Evolutionary conservation across 2,797 vertebrate genomes (phyloP), one percentile per base, ranked within the genome.

Genomic region (Sebastes aleutianus): DNA sequence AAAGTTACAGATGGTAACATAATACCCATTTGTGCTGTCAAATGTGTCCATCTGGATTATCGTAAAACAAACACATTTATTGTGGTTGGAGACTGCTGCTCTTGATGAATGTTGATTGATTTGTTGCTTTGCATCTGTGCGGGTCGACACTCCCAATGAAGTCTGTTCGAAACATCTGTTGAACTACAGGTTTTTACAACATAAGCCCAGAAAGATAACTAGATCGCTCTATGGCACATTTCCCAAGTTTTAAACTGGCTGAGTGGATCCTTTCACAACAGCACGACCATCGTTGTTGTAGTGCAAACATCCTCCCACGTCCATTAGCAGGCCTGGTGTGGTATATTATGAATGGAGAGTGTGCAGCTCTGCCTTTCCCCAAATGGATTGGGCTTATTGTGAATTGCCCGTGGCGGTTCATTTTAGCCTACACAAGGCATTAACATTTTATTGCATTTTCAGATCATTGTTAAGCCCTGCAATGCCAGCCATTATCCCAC

Each of bases 401-500:
- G 70, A 86, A 76, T 82, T 32, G 72, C 77, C 85, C 29, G 3
- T 32, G 22, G 65, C 82, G 72, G 79, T 87, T 89, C 59, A 77
- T 76, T 87, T 82, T 43, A 80, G 73, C 83, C 76, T 70, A 80
- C 82, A 81, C 50, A 76, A 43, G 62, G 47, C 72, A 85, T 85
- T 88, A 87, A 75, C 76, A 67, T 90, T 86, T 87, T 86, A 85
- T 87, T 85, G 43, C 81, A 16, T 80, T 76, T 85, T 88, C 81
- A 73, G 63, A 80, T 87, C 79, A 79, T 61, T 89, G 74, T 91
- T 57, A 61, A 80, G n/a, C 47, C 9, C 8, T 36, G 62, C 65
- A 24, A 54, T 61, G 69, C 65, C 39, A 82, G 66, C 68, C 43
- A 78, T 78, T 76, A 67, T 64, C 34, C 31, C 65, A 66, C 76